These are phyloP conservation scores for Bilobella aurantiaca DNA, from an alignment of 1,140 invertebrate genomes.

Conservation along the genomic window DNA sequence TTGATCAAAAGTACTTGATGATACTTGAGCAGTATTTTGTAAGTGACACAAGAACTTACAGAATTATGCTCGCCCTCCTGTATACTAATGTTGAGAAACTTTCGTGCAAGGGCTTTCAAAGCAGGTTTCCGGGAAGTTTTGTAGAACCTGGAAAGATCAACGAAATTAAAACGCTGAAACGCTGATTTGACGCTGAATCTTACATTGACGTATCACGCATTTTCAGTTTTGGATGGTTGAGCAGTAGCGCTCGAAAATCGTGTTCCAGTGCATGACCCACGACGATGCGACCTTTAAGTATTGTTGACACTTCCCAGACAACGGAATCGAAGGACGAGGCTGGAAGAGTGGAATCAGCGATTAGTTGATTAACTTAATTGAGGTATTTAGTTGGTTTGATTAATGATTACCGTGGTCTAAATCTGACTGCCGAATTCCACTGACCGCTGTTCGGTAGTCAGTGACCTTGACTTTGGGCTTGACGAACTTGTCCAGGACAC, in stretches of 20 bases:
- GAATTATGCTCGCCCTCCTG: conserved; percentile 85
- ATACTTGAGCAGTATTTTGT: no score
- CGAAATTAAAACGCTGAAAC: not conserved
- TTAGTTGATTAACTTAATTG: no score
- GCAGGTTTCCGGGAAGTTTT: conserved; percentile 60
- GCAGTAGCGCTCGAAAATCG: conserved; percentile 70
- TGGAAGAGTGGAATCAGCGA: no score
- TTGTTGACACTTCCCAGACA: conserved; percentile 66
- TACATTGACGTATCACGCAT: conserved; percentile 69
- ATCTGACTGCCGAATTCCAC: conserved; percentile 69
- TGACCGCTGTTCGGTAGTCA: conserved; percentile 78
- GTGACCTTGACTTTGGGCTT: conserved; percentile 64
- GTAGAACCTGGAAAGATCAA: conserved; percentile 39
- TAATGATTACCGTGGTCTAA: conserved; percentile 51
- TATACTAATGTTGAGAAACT: conserved; percentile 66
- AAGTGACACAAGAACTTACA: conserved; percentile 47
- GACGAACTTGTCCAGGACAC: conserved; percentile 84
- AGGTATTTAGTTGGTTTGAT: no score
- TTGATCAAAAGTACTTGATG: no score
- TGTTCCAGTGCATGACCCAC: conserved; percentile 81
- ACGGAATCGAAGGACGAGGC: conserved; percentile 59
- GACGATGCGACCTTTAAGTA: conserved; percentile 63
- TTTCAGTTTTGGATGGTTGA: conserved; percentile 64
- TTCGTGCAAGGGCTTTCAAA: conserved; percentile 63
- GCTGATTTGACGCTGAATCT: not conserved